phyloP scores from a whole-genome alignment of 1,140 invertebrate genomes.

The Drosophila pruinosa region DNA sequence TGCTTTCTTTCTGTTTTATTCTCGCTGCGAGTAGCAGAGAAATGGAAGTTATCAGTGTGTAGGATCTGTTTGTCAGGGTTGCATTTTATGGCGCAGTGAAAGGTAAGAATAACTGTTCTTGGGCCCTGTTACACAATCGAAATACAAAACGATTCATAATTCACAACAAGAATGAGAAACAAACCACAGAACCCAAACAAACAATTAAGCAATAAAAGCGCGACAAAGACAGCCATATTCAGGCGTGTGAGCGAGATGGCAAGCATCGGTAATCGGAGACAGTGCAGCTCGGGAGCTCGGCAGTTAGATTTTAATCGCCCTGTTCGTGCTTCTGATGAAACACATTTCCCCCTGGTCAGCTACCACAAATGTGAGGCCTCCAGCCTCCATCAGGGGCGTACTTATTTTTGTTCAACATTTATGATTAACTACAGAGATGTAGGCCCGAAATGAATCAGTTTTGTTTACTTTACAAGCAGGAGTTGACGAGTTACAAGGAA shows the following conservation, averaged over 20 bases:
- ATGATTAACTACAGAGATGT: conserved; percentile 21
- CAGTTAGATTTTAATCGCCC: conserved; percentile 52
- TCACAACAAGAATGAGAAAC: conserved; percentile 35
- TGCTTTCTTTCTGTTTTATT: conserved; percentile 3
- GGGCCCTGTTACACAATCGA: conserved; percentile 63
- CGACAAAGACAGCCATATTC: neutral
- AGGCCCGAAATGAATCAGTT: conserved; percentile 5
- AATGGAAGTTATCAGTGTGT: conserved; percentile 62
- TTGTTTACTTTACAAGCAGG: neutral
- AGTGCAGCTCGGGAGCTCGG: conserved; percentile 62
- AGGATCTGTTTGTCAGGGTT: conserved; percentile 53
- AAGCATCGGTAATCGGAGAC: conserved; percentile 54
- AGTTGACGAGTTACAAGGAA: neutral
- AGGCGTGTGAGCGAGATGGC: neutral
- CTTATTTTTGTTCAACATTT: conserved; percentile 38
- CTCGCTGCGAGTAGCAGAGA: conserved; percentile 54
- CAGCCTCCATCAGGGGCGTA: conserved; percentile 6
- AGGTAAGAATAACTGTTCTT: conserved; percentile 64
- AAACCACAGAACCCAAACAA: conserved; percentile 51
- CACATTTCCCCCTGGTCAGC: conserved; percentile 19
- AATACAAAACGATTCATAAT: conserved; percentile 53
- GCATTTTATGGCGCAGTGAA: conserved; percentile 62
- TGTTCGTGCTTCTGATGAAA: conserved; percentile 72
- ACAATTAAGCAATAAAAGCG: conserved; percentile 77
- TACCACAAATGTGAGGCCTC: conserved; percentile 21